Conservation (phyloP, 1,140 invertebrate genomes). For the Bombus impatiens region DNA sequence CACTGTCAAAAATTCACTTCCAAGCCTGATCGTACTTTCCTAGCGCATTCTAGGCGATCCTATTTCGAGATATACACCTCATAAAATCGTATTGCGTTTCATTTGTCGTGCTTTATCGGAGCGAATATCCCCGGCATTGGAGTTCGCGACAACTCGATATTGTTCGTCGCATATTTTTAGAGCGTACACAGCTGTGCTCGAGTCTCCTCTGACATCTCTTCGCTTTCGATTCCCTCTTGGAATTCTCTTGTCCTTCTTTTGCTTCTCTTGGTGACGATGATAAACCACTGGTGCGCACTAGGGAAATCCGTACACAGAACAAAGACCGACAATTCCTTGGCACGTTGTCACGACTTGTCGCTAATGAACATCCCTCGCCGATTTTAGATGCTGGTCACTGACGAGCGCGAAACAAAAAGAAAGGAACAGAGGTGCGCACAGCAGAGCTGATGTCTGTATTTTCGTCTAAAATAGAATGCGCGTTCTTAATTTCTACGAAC, state of each 20-base stretch:
- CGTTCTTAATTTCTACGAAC: neutral
- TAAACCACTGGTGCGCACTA: slow-evolving; percentile 63
- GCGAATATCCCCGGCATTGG: neutral
- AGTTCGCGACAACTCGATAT: slow-evolving; percentile 35
- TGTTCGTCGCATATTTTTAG: slow-evolving; percentile 46
- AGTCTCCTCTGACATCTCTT: slow-evolving; percentile 44
- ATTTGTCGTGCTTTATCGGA: slow-evolving; percentile 1
- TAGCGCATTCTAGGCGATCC: neutral
- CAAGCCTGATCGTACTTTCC: neutral
- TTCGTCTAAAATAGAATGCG: neutral
- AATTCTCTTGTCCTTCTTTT: slow-evolving; percentile 20
- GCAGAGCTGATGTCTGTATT: neutral
- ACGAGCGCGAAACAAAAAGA: slow-evolving; percentile 38
- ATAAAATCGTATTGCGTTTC: slow-evolving; percentile 13
- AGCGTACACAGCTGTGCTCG: slow-evolving; percentile 58
- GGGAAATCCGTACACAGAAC: slow-evolving; percentile 46
- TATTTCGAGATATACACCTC: neutral
- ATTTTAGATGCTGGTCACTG: slow-evolving; percentile 61
- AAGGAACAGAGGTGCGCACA: neutral
- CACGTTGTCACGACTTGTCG: slow-evolving; percentile 54
- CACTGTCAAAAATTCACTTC: neutral
- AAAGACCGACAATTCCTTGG: slow-evolving; percentile 69
- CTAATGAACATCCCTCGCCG: slow-evolving; percentile 65
- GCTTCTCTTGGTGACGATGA: slow-evolving; percentile 33
- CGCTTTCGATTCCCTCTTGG: slow-evolving; percentile 47